Evolutionary conservation across 2,888 invertebrate genomes (phyloP), one percentile per base, ranked within the genome.

Genomic region (Heliconius ethilla): DNA sequence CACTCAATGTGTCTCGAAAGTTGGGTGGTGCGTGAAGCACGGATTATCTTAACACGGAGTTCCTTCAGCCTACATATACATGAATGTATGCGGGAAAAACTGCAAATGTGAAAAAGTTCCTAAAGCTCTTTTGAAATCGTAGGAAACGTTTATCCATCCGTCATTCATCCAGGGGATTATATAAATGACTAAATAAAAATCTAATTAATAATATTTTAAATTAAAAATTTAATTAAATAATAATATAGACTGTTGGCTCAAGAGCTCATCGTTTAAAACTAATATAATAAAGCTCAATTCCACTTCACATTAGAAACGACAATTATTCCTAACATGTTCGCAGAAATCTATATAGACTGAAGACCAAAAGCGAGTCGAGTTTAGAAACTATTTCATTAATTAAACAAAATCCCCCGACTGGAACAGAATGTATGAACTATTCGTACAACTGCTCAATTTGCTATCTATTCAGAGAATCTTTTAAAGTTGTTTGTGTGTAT

Each of bases 381-480:
- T 72, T 9, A 33, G 7, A 37, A 72, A 72, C 72, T 72, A 72
- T 72, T 72, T 59, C n/a, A 59, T 59, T 72, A 72, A 72, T 72
- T 72, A 72, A 59, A 72, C 51, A 55, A 33, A 72, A 59, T 72
- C 55, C 15, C 33, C 25, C n/a, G n/a, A 37, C 15, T 72, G 72
- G 59, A 72, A 72, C 59, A 33, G 13, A 72, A n/a, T 59, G n/a
- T 70, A 55, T 70, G 29, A 72, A 29, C 15, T 29, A 22, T 51
- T 29, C 51, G 27, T 62, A 37, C 37, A n/a, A 37, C 33, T 55
- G 7, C 51, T 59, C n/a, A 37, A 72, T 55, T 72, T 25, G 15
- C 72, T 33, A 69, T 69, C n/a, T 40, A 9, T 69, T 45, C 25
- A 40, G 69, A 15, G 40, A 1, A 18, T 69, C 40, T 45, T 69